Evolutionary conservation across 2,113 vertebrate species (phyloP), one percentile per base, ranked within the genome.

Genomic region (Dasyurus viverrinus): DNA sequence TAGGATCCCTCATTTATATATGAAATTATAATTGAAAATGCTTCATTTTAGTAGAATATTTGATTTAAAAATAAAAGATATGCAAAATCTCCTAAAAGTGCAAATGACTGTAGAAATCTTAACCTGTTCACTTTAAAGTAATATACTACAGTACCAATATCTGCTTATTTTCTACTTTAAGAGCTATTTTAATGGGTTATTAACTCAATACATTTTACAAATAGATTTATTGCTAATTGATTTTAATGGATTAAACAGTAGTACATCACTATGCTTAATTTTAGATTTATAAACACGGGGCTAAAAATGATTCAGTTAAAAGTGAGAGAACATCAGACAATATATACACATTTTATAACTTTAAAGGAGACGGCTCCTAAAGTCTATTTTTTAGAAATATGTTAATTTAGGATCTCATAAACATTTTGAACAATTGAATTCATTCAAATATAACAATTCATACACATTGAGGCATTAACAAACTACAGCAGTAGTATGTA

Each of bases 11-110:
- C 68, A 93, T 96, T 95, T 89, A 89, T 89, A 95, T 94, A 91
- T 52, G 92, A 0, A 52, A 7, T 50, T 57, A 90, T 93, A 92
- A 97, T 93, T 19, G 94, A 97, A 84, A 98, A 97, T 47, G 2
- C 2, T 93, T 8, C 36, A 25, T 92, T 57, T 36, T 23, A 55
- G 54, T 94, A 91, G 16, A 91, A 54, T 55, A 60, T 22, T 48
- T 92, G 54, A 68, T 53, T 60, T 94, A 25, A 55, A 94, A 94
- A 48, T 90, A 90, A 95, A 89, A 22, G 25, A 94, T 16, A 91
- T 53, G 0, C 76, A 53, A 90, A 95, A 93, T 12, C 12, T 91
- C 52, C 25, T 8, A 95, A 27, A 54, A 84, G 68, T 12, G 1
- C 7, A 23, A 47, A 52, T 24, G 52, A 30, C 26, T 89, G 6